These are phyloP conservation scores for Tribolium freemani DNA, from an alignment of 2,888 invertebrate genomes.

Conservation along the genomic window DNA sequence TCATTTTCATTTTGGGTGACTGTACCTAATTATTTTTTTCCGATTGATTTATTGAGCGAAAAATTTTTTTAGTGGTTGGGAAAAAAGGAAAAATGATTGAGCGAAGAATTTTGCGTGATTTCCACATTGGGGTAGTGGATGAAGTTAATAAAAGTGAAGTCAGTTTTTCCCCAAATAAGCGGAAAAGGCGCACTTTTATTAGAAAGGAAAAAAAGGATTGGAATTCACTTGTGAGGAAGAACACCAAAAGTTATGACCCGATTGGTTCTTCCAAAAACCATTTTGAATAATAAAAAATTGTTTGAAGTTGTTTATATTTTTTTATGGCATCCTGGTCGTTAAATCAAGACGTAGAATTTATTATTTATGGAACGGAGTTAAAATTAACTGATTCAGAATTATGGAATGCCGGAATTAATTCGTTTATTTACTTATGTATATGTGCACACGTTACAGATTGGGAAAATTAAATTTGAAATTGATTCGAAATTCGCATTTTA, in stretches of 20 bases:
- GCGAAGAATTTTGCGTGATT: conserved; percentile 87
- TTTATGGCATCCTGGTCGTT: not conserved
- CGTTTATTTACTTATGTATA: not conserved
- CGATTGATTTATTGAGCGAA: not conserved
- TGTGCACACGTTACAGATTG: no score
- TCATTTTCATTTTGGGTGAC: no score
- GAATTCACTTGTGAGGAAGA: conserved; percentile 85
- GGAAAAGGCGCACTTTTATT: not conserved
- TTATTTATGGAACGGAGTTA: not conserved
- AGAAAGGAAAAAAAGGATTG: conserved; percentile 80
- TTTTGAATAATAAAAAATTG: not conserved
- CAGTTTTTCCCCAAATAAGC: not conserved
- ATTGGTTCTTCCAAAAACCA: conserved; percentile 77
- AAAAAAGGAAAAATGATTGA: conserved; percentile 91
- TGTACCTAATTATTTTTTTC: not conserved
- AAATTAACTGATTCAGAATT: not conserved
- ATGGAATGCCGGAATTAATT: not conserved
- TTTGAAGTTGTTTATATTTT: no score
- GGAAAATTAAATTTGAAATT: no score
- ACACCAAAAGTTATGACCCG: conserved; percentile 79
- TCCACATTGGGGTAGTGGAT: conserved; percentile 91
- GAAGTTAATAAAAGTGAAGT: conserved; percentile 73
- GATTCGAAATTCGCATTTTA: no score
- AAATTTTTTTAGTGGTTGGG: conserved; percentile 77
- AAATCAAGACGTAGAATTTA: not conserved